Percentiles rank a stretch among this genome's conserved stretches.
These are phyloP conservation scores for Rhinoptilus africanus DNA, from an alignment of 2,113 vertebrate species.

Conservation along the genomic window DNA sequence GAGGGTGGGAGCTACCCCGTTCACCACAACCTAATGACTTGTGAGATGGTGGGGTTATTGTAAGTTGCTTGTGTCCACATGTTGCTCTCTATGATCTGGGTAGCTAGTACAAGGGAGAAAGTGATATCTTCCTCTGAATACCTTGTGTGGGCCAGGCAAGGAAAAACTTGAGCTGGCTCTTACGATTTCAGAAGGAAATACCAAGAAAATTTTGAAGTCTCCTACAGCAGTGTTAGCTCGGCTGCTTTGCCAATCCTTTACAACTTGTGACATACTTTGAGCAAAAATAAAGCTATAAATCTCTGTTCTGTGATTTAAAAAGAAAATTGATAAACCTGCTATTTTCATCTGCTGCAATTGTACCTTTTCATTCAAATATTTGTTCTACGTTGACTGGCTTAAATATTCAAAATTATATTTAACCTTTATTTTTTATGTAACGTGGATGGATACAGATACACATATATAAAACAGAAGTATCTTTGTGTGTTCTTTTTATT, in stretches of 20 bases:
- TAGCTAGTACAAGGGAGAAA: not conserved
- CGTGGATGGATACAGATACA: not conserved
- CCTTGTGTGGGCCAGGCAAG: not conserved
- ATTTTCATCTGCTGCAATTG: not conserved
- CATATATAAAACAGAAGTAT: not conserved
- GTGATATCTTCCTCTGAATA: not conserved
- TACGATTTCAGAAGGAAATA: not conserved
- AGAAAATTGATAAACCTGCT: not conserved
- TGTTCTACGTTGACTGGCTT: not conserved
- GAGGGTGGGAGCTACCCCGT: not conserved
- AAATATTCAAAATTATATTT: not conserved
- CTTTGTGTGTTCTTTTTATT: slow-evolving; percentile 42
- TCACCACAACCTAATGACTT: not conserved
- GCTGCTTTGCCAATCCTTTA: not conserved
- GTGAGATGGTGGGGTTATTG: not conserved
- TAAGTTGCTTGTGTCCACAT: not conserved
- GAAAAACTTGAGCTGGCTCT: not conserved
- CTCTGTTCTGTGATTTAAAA: not conserved
- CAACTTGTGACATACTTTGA: not conserved
- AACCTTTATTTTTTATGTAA: not conserved
- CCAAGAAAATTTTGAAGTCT: not conserved
- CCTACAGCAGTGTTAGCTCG: not conserved
- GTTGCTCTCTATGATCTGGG: not conserved
- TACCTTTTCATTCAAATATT: not conserved
- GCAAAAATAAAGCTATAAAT: not conserved